These are phyloP conservation scores for Anagrus nilaparvatae DNA, from an alignment of 1,140 invertebrate genomes.

Conservation along the genomic window DNA sequence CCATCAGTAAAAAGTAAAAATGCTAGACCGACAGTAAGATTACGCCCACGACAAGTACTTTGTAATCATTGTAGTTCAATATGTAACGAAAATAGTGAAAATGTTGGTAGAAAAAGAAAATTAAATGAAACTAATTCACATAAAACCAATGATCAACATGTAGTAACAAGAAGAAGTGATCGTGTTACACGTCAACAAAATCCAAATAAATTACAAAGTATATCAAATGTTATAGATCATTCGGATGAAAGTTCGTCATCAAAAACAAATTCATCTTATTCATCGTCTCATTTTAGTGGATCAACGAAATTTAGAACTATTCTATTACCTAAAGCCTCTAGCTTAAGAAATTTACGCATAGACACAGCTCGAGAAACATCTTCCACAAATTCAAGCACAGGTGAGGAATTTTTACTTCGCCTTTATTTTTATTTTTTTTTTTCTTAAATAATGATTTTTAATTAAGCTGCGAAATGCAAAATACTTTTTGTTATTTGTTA, in stretches of 20 bases:
- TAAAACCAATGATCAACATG: slow-evolving; percentile 1
- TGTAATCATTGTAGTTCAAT: slow-evolving; percentile 78
- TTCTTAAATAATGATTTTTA: too few species aligned
- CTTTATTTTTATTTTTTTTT: too few species aligned
- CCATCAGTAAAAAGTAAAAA: slow-evolving; percentile 48
- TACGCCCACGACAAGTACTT: slow-evolving; percentile 73
- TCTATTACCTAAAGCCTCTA: slow-evolving; percentile 54
- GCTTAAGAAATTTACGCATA: too few species aligned
- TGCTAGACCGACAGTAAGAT: slow-evolving; percentile 64
- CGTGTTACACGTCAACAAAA: too few species aligned
- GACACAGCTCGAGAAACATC: too few species aligned
- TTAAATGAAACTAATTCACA: slow-evolving; percentile 19
- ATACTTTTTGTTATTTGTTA: too few species aligned
- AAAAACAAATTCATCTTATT: slow-evolving; percentile 19
- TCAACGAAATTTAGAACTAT: slow-evolving; percentile 39
- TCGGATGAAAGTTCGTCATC: slow-evolving; percentile 15
- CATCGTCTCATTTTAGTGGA: too few species aligned
- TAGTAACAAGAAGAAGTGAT: slow-evolving; percentile 19
- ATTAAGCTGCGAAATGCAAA: too few species aligned
- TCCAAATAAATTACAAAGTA: too few species aligned
- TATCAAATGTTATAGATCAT: background rate
- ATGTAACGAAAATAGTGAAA: slow-evolving; percentile 76
- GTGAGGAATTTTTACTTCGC: too few species aligned
- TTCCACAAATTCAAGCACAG: too few species aligned
- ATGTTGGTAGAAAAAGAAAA: slow-evolving; percentile 56